Evolutionary conservation across 1,140 invertebrate species (phyloP), one percentile per base, ranked within the genome.

Genomic region (Macrosteles quadrilineatus): DNA sequence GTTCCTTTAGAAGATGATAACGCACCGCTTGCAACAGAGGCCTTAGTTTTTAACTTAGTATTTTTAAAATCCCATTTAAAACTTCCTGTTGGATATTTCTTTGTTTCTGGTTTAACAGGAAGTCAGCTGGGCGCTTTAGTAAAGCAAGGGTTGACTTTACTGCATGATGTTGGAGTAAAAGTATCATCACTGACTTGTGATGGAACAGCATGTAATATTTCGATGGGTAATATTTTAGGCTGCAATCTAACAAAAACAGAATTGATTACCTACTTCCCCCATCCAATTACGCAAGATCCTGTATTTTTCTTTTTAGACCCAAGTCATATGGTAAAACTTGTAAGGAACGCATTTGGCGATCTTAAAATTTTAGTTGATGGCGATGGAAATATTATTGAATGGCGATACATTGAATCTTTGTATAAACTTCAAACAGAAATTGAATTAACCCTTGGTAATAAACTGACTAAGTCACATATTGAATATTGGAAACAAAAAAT

Each of bases 1-100:
- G 29, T 27, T 9, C 19, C 19, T 53, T 50, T 19, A n/a, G 53
- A 73, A 36, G 74, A 73, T 69, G 76, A 78, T 73, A 55, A 55
- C 65, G 25, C 69, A 29, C 72, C 73, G 29, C 25, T 74, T 70
- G 79, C 78, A 30, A 77, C 74, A 68, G 71, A 77, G 72, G 77
- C 75, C 14, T 68, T 80, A 53, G 77, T 79, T 40, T 78, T 78
- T 67, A 73, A 79, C 73, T 65, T 77, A 21, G 73, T 76, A 31
- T 57, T 67, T 25, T 43, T 80, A 1, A 80, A 80, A 68, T 71
- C 63, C 11, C 21, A 40, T 12, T 80, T 77, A 73, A 80, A 79
- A 69, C 68, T 80, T 63, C 78, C 79, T 31, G 27, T 80, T 31
- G 78, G 73, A 19, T 78, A 80, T 75, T 79, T 78, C 50, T 76